Evolutionary conservation across 1,140 invertebrate genomes (phyloP).

Genomic region (Neocloeon triangulifer): DNA sequence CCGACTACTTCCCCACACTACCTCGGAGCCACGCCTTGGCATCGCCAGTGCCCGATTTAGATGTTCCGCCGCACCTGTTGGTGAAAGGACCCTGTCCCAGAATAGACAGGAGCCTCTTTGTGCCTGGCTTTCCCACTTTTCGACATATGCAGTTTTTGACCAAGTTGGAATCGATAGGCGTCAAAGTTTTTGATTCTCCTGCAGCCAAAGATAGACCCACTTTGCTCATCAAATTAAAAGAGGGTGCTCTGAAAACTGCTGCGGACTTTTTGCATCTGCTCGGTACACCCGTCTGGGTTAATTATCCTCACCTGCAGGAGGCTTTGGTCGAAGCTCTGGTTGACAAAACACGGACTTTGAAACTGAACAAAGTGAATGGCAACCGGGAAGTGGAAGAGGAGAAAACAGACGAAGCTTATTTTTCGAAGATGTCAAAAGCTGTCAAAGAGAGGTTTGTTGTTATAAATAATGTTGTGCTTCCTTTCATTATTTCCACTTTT

Average conservation of each 20-base stretch:
- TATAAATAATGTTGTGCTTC: not conserved
- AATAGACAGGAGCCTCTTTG: slow-evolving; percentile 43
- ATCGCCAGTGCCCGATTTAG: slow-evolving; percentile 23
- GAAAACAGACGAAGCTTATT: not conserved
- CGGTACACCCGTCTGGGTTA: slow-evolving; percentile 49
- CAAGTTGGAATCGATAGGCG: no score
- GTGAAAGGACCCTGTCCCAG: slow-evolving; percentile 50
- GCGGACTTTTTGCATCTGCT: slow-evolving; percentile 40
- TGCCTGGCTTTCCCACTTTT: slow-evolving; percentile 78
- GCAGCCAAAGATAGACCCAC: no score
- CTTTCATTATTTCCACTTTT: no score
- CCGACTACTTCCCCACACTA: slow-evolving; percentile 41
- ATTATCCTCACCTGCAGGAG: slow-evolving; percentile 75
- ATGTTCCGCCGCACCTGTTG: slow-evolving; percentile 31
- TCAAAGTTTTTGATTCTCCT: no score
- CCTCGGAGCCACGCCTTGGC: slow-evolving; percentile 29
- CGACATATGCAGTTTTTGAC: no score
- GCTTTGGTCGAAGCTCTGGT: slow-evolving; percentile 15
- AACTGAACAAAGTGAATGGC: not conserved
- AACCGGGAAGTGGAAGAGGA: not conserved
- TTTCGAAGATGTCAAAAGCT: not conserved
- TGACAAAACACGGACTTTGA: not conserved
- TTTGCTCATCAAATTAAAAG: no score
- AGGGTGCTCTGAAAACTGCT: no score
- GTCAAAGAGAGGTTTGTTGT: not conserved